Base-by-base conservation (phyloP, 2,113 vertebrate genomes). In the Atherinomorus stipes region DNA sequence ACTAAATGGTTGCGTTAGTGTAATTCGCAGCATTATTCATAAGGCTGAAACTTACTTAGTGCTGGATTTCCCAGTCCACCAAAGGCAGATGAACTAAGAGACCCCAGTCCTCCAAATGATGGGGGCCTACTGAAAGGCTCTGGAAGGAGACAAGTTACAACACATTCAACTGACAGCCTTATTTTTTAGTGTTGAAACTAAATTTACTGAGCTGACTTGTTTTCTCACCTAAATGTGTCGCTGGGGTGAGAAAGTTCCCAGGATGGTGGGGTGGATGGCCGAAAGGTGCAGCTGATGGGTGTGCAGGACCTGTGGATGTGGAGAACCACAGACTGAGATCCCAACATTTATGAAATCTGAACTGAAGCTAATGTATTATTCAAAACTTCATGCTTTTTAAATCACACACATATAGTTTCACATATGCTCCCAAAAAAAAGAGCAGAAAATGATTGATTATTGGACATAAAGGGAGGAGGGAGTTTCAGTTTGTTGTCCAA, bases 51-150 rank as follows among this genome's bases (percentile, higher is more conserved):
- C 97, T 99, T 94, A 98, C 97, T 98, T 90, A 98, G 95, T 94
- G 97, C 94, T 52, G 97, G 97, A 89, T 99, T 99, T 70, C 98
- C 97, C 54, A 99, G 95, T 78, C 98, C 98, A 72, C 98, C 98
- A 47, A 99, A 99, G 88, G 98, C 98, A 25, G 96, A 97, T 66
- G 96, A 95, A 66, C 97, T 96, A 78, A 99, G 95, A 1, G 97
- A 89, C 3, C 95, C 96, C 18, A 99, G 95, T 57, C 97, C 95
- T 8, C 95, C 96, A 91, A 99, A 99, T 0, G 96, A 96, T 3
- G 95, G 68, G 0, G 97, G 96, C 68, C 98, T 91, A 64, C 94
- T 94, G 91, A 99, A 99, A 70, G 96, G 95, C 91, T 99, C 98
- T 99, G 94, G 83, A 69, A 66, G 74, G 68, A 88, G 83, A 81